These are phyloP conservation scores for Gibbula magus DNA, from an alignment of 2,888 invertebrate species.

Conservation along the genomic window DNA sequence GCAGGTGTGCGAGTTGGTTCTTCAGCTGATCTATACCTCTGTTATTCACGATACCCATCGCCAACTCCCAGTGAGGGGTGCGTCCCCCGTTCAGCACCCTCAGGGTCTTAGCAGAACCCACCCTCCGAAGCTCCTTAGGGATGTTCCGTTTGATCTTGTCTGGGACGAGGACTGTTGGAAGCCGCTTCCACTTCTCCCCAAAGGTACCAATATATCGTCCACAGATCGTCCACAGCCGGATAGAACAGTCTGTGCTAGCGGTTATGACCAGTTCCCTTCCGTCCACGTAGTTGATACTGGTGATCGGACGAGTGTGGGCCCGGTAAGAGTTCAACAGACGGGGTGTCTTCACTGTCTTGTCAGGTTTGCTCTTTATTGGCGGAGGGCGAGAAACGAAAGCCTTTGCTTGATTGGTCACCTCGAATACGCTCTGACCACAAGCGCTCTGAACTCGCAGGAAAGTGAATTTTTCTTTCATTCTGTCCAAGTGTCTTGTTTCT, in stretches of 20 bases:
- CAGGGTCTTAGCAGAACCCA: constrained; percentile 86
- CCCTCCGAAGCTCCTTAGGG: constrained; percentile 85
- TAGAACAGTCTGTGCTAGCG: constrained; percentile 83
- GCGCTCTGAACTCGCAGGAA: constrained; percentile 32
- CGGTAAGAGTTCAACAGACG: constrained; percentile 75
- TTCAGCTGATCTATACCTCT: constrained; percentile 44
- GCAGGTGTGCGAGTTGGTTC: constrained; percentile 45
- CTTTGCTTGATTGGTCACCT: constrained; percentile 28
- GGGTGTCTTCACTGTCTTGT: constrained; percentile 57
- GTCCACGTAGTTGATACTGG: constrained; percentile 82
- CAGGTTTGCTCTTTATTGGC: constrained; percentile 53
- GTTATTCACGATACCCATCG: constrained; percentile 44
- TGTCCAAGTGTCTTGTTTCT: constrained; percentile 39
- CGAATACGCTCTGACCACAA: background rate
- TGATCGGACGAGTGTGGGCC: constrained; percentile 84
- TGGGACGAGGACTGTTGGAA: constrained; percentile 73
- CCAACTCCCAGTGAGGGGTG: constrained; percentile 52
- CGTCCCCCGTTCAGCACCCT: constrained; percentile 77
- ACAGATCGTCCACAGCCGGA: constrained; percentile 66
- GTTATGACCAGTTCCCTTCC: constrained; percentile 82
- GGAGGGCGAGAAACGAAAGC: constrained; percentile 52
- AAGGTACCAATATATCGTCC: constrained; percentile 81
- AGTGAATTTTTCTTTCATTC: constrained; percentile 50
- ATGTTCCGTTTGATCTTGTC: constrained; percentile 77
- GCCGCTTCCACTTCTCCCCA: constrained; percentile 83